Conservation (phyloP, 2,797 vertebrate genomes). For the Numenius phaeopus region DNA sequence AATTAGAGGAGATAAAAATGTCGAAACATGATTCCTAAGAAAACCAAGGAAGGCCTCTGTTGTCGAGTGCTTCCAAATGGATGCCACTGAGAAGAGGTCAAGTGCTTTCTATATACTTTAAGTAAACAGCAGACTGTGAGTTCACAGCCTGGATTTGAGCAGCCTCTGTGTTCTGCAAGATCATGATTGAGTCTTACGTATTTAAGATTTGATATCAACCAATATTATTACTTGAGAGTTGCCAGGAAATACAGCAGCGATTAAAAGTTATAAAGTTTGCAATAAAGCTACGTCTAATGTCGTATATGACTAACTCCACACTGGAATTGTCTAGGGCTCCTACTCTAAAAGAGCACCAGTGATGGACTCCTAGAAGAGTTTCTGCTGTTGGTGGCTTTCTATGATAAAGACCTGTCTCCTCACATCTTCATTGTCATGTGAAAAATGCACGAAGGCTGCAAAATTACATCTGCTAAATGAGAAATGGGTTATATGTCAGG, state of each 20-base stretch:
- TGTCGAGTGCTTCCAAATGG: constrained; percentile 42
- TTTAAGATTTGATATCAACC: constrained; percentile 24
- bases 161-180: constrained; percentile 11
- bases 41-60: constrained; percentile 42
- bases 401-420: neutral
- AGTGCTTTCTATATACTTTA: constrained; percentile 59
- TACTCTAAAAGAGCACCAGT: neutral
- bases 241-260: neutral
- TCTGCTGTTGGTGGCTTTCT: neutral
- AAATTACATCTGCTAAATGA: constrained; percentile 46
- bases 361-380: neutral
- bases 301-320: neutral
- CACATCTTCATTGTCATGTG: neutral
- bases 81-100: constrained; percentile 51
- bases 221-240: constrained; percentile 5
- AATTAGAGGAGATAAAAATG: constrained; percentile 54
- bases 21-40: constrained; percentile 6
- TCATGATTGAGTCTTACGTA: constrained; percentile 40
- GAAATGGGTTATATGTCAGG: constrained; percentile 10
- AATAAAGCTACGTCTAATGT: neutral
- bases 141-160: constrained; percentile 43
- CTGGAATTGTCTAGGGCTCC: neutral
- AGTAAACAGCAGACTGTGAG: constrained; percentile 43
- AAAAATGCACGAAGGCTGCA: constrained; percentile 5
- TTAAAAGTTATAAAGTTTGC: constrained; percentile 16